Conservation (phyloP, 2,797 vertebrate species). For the Decapterus maruadsi region DNA sequence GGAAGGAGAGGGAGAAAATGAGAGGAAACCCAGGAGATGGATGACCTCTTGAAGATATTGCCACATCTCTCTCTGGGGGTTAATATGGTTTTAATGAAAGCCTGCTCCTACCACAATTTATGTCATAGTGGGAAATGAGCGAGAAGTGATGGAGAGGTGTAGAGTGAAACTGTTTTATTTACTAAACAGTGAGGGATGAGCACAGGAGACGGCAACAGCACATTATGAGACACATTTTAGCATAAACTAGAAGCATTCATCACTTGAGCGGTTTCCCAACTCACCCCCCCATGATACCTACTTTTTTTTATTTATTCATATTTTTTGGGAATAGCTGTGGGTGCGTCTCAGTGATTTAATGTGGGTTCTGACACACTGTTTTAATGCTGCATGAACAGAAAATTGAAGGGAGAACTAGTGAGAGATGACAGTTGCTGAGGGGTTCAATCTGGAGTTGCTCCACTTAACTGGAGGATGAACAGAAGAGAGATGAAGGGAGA, state of each 20-base stretch:
- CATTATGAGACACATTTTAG: constrained; percentile 10
- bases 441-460: constrained; percentile 72
- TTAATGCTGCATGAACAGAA: constrained; percentile 60
- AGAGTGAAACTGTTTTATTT: constrained; percentile 39
- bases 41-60: constrained; percentile 51
- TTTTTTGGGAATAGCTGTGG: constrained; percentile 18
- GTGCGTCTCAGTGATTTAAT: constrained; percentile 51
- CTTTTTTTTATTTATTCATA: neutral
- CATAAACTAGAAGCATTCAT: constrained; percentile 13
- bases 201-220: neutral
- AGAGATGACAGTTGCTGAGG: constrained; percentile 66
- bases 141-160: constrained; percentile 41
- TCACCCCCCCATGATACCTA: constrained; percentile 31
- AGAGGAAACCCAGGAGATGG: constrained; percentile 50
- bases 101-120: constrained; percentile 45
- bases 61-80: constrained; percentile 50
- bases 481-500: constrained; percentile 61
- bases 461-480: constrained; percentile 74
- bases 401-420: constrained; percentile 54
- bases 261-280: constrained; percentile 43
- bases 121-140: constrained; percentile 40
- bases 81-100: constrained; percentile 68
- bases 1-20: constrained; percentile 12
- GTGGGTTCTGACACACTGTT: constrained; percentile 53
- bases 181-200: constrained; percentile 10